These are phyloP conservation scores for Gallinago media DNA, from an alignment of 2,113 vertebrate genomes.

Conservation along the genomic window DNA sequence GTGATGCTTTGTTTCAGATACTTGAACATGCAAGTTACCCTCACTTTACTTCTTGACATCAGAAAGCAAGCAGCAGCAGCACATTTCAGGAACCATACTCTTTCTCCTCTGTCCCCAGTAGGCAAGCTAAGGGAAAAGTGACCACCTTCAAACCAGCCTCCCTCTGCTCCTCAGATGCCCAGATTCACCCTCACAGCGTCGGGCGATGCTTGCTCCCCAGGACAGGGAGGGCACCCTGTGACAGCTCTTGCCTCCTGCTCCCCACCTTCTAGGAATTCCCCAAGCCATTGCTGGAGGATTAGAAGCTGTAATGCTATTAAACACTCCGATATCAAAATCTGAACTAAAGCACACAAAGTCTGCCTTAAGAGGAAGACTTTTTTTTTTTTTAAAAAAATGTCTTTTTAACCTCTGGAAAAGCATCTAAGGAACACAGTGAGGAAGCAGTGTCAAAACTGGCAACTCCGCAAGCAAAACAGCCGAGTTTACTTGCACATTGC, in stretches of 20 bases:
- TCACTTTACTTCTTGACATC: not conserved
- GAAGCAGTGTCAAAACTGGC: not conserved
- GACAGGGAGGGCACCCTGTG: rapidly evolving
- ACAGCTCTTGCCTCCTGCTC: not conserved
- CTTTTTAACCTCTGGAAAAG: not conserved
- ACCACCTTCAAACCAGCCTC: not conserved
- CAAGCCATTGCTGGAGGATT: not conserved
- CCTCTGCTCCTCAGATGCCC: not conserved
- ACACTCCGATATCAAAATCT: not conserved
- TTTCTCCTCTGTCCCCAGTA: not conserved
- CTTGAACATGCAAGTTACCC: not conserved
- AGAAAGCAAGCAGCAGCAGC: not conserved
- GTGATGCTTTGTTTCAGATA: not conserved
- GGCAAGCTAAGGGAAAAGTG: not conserved
- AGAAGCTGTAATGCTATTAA: constrained; percentile 31
- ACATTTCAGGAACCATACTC: not conserved
- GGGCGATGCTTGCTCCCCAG: rapidly evolving
- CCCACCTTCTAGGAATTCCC: constrained; percentile 66
- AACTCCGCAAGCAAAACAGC: not conserved
- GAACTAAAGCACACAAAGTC: not conserved
- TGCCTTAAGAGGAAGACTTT: not conserved
- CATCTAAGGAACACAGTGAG: not conserved
- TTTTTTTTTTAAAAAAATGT: not conserved
- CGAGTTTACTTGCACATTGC: not conserved
- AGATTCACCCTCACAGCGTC: not conserved